phyloP scores from a whole-genome alignment of 2,113 vertebrate species.

The Melanostigma gelatinosum region DNA sequence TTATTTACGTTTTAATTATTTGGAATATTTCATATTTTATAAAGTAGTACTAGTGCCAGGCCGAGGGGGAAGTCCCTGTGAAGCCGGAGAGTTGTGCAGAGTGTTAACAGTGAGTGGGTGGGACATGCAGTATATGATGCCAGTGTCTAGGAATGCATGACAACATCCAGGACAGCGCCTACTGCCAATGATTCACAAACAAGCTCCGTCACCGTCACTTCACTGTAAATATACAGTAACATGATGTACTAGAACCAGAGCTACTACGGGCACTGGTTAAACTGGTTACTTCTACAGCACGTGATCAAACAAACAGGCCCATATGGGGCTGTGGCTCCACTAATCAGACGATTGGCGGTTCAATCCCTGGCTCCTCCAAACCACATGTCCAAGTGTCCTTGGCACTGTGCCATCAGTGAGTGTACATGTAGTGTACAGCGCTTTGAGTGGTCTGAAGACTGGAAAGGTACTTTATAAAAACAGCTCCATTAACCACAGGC shows the following conservation, averaged over 20 bases:
- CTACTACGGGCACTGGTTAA: not conserved
- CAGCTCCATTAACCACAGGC: too few relatives aligned
- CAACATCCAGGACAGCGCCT: slow-evolving; percentile 45
- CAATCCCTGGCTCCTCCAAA: not conserved
- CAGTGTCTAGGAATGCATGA: slow-evolving; percentile 70
- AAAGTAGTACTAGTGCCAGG: not conserved
- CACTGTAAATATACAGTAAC: not conserved
- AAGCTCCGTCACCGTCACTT: not conserved
- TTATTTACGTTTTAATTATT: not conserved
- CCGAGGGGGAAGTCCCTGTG: not conserved
- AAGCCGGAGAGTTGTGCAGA: not conserved
- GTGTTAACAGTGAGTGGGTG: slow-evolving; percentile 24
- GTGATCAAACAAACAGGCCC: not conserved
- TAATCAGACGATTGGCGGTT: not conserved
- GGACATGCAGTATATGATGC: slow-evolving; percentile 50
- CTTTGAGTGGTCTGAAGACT: too few relatives aligned
- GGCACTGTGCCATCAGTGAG: too few relatives aligned
- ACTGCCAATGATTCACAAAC: slow-evolving; percentile 28
- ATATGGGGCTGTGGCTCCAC: not conserved
- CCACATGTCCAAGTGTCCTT: too few relatives aligned
- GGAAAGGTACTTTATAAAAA: too few relatives aligned
- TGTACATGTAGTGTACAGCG: too few relatives aligned
- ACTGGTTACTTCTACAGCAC: not conserved
- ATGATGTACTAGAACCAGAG: not conserved
- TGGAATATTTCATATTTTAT: not conserved